phyloP scores from a whole-genome alignment of 2,797 vertebrate genomes.

The Spheniscus humboldti region DNA sequence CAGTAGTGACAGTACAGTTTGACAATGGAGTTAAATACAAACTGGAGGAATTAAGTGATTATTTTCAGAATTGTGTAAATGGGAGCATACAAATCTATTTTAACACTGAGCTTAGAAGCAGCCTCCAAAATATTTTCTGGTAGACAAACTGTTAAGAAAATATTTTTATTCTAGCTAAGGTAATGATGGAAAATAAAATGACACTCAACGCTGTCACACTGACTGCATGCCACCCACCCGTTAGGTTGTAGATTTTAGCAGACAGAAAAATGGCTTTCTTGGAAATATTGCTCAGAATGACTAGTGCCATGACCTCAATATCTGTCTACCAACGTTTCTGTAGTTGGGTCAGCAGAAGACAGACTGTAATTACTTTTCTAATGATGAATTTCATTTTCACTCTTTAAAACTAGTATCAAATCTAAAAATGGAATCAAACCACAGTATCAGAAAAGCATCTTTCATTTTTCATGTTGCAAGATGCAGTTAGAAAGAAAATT shows the following conservation, averaged over 20 bases:
- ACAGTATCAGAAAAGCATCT: neutral
- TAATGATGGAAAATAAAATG: slow-evolving; percentile 56
- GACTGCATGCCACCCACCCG: neutral
- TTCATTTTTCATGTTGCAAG: neutral
- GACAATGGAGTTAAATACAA: neutral
- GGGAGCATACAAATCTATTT: neutral
- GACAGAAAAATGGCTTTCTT: slow-evolving; percentile 15
- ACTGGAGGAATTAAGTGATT: neutral
- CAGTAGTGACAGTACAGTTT: neutral
- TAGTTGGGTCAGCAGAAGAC: neutral
- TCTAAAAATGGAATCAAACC: neutral
- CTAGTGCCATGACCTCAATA: slow-evolving; percentile 7
- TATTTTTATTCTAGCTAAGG: slow-evolving; percentile 54
- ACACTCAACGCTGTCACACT: neutral
- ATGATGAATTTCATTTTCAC: neutral
- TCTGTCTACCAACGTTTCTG: neutral
- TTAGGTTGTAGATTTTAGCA: neutral
- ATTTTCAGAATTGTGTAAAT: slow-evolving; percentile 8
- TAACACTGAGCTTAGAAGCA: slow-evolving; percentile 36
- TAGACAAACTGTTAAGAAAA: slow-evolving; percentile 56
- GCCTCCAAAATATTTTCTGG: slow-evolving; percentile 2
- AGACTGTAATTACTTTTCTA: neutral
- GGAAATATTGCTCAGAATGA: slow-evolving; percentile 19
- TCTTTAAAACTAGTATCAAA: neutral
- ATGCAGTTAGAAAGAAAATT: neutral